Evolutionary conservation across 2,113 vertebrate genomes (phyloP).

Genomic region (Carassius gibelio): DNA sequence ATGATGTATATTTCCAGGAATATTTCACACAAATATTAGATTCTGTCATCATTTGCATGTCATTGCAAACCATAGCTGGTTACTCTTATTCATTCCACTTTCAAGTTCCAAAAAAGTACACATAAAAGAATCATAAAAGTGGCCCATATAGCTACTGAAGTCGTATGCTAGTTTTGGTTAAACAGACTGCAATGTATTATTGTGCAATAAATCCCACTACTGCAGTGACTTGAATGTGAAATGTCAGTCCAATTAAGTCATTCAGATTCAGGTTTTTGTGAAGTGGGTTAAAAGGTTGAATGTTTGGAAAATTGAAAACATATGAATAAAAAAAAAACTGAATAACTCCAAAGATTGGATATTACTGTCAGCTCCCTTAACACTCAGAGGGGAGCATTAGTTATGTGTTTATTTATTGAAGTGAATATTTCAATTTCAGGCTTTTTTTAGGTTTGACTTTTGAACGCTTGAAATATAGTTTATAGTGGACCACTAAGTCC

Average conservation of each 20-base stretch:
- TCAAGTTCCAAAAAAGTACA: neutral
- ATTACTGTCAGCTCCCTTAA: neutral
- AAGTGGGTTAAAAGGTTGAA: neutral
- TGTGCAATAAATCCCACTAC: neutral
- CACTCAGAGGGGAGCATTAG: neutral
- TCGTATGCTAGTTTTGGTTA: neutral
- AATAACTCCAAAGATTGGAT: neutral
- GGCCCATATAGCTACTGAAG: neutral
- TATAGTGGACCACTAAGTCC: neutral
- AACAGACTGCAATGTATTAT: neutral
- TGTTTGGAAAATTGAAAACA: neutral
- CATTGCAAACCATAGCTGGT: neutral
- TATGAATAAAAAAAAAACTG: neutral
- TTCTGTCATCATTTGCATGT: neutral
- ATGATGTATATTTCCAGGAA: constrained; percentile 45
- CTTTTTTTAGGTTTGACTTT: neutral
- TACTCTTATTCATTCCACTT: neutral
- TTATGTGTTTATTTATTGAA: neutral
- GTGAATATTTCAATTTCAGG: neutral
- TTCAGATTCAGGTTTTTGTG: neutral
- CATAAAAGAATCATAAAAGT: neutral
- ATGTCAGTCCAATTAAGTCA: neutral
- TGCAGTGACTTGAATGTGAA: neutral
- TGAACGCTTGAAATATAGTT: neutral
- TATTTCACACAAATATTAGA: neutral